Conservation (phyloP, 2,888 invertebrate genomes). For the Phragmatobia fuliginosa region DNA sequence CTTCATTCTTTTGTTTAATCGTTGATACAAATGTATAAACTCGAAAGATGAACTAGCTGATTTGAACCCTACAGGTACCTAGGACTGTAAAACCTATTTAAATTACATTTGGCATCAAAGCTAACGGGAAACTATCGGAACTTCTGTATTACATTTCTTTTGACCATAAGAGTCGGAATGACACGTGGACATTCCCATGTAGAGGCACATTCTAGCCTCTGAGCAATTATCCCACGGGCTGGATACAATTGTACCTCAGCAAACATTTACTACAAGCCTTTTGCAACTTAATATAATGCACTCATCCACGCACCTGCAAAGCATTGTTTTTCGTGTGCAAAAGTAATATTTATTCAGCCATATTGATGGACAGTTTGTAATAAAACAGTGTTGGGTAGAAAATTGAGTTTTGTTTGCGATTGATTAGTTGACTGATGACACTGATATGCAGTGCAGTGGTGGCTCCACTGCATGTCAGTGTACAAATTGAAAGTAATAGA, state of each 20-base stretch:
- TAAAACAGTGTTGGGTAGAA: conserved; percentile 41
- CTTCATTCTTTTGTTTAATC: no score
- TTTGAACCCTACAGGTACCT: neutral
- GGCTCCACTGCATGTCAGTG: conserved; percentile 19
- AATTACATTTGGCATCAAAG: neutral
- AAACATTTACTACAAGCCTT: conserved; percentile 62
- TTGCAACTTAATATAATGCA: conserved; percentile 46
- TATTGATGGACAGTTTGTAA: conserved; percentile 38
- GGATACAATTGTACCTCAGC: conserved; percentile 59
- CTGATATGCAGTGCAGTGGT: no score
- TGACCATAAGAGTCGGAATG: conserved; percentile 25
- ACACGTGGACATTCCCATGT: conserved; percentile 57
- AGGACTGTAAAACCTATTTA: no score
- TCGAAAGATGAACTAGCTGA: neutral
- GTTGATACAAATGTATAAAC: neutral
- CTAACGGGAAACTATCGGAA: neutral
- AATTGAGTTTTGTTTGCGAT: conserved; percentile 34
- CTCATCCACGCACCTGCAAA: conserved; percentile 29
- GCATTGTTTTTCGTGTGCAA: conserved; percentile 55
- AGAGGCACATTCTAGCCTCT: conserved; percentile 61
- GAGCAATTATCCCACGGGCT: conserved; percentile 65
- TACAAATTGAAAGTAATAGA: conserved; percentile 38
- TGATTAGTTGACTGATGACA: conserved; percentile 42
- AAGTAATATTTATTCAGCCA: conserved; percentile 54
- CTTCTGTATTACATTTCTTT: conserved; percentile 15